Conservation (phyloP, 2,113 vertebrate genomes). For the Megaceryle maxima region DNA sequence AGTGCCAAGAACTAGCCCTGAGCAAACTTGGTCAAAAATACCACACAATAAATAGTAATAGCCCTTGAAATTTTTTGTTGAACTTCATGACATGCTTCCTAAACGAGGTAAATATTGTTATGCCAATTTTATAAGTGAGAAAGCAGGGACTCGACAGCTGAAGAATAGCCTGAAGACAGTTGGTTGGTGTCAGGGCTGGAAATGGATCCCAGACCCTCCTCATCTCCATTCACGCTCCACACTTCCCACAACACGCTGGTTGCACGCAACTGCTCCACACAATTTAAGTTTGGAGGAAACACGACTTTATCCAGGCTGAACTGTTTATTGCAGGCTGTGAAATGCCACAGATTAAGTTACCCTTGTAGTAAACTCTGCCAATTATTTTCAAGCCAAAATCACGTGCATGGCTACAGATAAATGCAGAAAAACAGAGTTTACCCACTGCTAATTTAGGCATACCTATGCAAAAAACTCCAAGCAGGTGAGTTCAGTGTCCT, state of each 20-base stretch:
- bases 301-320: background rate
- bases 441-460: background rate
- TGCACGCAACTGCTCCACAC: background rate
- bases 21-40: background rate
- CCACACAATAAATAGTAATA: slow-evolving; percentile 17
- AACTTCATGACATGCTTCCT: background rate
- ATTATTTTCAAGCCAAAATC: slow-evolving; percentile 2
- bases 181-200: slow-evolving; percentile 1
- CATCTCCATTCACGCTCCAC: background rate
- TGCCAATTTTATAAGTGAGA: background rate
- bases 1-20: background rate
- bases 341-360: background rate
- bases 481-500: background rate
- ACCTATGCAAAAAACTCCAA: background rate
- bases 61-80: background rate
- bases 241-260: background rate
- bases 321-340: background rate
- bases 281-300: background rate
- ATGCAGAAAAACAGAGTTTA: background rate
- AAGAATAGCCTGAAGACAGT: background rate
- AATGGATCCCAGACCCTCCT: slow-evolving; percentile 29
- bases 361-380: slow-evolving; percentile 24
- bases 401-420: background rate
- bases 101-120: background rate
- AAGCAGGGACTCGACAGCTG: background rate